Evolutionary conservation across 2,113 vertebrate genomes (phyloP).

Genomic region (Falcunculus frontatus): DNA sequence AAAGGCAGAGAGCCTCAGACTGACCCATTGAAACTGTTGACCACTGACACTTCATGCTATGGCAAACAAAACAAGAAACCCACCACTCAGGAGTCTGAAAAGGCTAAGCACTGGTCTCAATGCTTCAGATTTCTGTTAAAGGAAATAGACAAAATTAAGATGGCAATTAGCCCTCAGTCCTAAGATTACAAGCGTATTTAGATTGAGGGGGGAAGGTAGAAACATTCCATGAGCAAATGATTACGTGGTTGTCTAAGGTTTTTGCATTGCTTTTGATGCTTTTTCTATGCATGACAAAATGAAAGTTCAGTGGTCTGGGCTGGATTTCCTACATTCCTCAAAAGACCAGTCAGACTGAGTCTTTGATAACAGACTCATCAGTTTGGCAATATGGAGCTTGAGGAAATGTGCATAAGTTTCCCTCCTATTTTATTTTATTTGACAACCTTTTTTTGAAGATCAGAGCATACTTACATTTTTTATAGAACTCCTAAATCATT

Average conservation of each 20-base stretch:
- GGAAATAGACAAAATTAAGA: not conserved
- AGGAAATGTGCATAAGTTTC: conserved; percentile 55
- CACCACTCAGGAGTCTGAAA: not conserved
- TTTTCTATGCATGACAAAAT: not conserved
- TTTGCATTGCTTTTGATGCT: conserved; percentile 58
- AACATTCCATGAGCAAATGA: not conserved
- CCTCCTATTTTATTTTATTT: conserved; percentile 39
- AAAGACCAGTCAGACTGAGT: not conserved
- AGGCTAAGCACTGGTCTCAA: not conserved
- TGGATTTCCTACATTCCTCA: conserved; percentile 52
- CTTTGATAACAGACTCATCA: conserved; percentile 48
- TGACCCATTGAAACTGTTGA: not conserved
- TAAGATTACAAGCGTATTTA: not conserved
- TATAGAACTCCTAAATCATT: conserved; percentile 33
- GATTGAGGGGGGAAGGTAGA: not conserved
- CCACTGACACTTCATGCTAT: not conserved
- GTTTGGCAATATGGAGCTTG: conserved; percentile 26
- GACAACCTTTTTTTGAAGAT: conserved; percentile 45
- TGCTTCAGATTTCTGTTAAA: not conserved
- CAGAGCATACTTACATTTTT: conserved; percentile 44
- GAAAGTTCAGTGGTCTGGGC: conserved; percentile 28
- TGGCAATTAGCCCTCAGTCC: not conserved
- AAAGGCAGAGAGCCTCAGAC: not conserved
- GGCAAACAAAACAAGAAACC: not conserved
- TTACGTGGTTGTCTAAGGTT: not conserved